Percentiles rank a stretch among this genome's conserved stretches.
phyloP scores from a whole-genome alignment of 1,140 invertebrate genomes.

The Pectinophora gossypiella region DNA sequence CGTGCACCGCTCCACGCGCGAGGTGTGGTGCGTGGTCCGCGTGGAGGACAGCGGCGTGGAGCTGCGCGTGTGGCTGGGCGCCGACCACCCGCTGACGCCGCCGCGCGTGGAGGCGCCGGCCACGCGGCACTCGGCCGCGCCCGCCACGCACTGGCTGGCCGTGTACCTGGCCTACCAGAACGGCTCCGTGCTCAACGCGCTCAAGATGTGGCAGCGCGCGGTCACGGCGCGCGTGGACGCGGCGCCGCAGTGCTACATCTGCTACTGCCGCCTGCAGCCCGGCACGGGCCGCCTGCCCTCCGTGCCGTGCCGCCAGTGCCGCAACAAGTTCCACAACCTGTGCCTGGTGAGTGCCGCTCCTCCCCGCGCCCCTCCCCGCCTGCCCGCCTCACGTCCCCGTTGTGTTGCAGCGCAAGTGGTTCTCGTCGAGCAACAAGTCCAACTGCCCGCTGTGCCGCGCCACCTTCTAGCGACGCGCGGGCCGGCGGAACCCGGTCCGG shows the following conservation, averaged over 20 bases:
- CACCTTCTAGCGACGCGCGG: too few species aligned
- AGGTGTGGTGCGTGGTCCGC: neutral
- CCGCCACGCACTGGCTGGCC: conserved; percentile 6
- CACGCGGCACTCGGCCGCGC: neutral
- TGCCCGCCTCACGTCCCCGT: neutral
- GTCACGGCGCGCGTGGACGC: conserved; percentile 3
- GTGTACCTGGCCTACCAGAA: conserved; percentile 12
- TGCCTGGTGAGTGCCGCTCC: neutral
- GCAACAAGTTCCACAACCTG: conserved; percentile 10
- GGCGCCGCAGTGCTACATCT: conserved; percentile 11
- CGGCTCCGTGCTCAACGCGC: conserved; percentile 1
- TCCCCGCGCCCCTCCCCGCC: neutral
- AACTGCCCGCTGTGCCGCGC: conserved; percentile 14
- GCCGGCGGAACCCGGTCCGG: too few species aligned
- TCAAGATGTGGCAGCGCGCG: neutral
- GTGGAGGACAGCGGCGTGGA: conserved; percentile 5
- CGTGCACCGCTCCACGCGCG: neutral
- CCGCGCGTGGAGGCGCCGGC: neutral
- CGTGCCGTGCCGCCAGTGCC: conserved; percentile 4
- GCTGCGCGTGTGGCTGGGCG: conserved; percentile 1
- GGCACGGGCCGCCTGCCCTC: conserved; percentile 5
- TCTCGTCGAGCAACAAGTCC: conserved; percentile 8
- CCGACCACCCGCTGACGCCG: conserved; percentile 7
- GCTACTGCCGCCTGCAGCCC: conserved; percentile 13
- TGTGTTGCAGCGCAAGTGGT: conserved; percentile 10